Base-by-base conservation (phyloP, 30 jellyfish, hydroid and myxozoan species). In the Morbakka virulenta region DNA sequence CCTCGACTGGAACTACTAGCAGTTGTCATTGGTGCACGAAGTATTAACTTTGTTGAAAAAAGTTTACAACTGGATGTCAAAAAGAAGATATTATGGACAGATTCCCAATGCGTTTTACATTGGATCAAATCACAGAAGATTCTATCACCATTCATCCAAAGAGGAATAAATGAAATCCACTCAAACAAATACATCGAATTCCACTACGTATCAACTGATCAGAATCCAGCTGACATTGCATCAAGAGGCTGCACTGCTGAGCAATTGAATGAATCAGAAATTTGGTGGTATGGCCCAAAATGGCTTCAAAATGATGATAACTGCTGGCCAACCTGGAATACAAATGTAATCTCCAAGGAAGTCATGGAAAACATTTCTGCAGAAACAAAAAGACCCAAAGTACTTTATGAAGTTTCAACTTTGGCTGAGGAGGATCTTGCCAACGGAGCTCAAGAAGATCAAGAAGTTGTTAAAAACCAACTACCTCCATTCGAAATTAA, bases 251-350 rank as follows among this genome's bases (percentile, higher is more conserved):
- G 84, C 12, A 78, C 89, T 2, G 27, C 69, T 1, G 20, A 28
- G 22, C 11, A 53, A 24, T 72, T 76, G 17, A 69, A 76, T n/a
- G 35, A 11, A 21, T 11, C 28, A 22, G 21, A 1, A 2, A 64
- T 14, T 3, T 63, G 84, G 84, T 78, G 62, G 74, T 13, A 36
- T 2, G 89, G 89, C 24, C 84, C 89, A 49, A 32, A n/a, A 17
- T 78, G 86, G 89, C 83, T 66, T 2, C 23, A 35, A 68, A 21
- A 22, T 14, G 28, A n/a, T 31, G 69, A 35, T 11, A 30, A 31
- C 69, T 31, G 0, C 28, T 32, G 31, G 36, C n/a, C n/a, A n/a
- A n/a, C n/a, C n/a, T n/a, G 80, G 80, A 30, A 68, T 21, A 67
- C 25, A 30, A 66, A 27, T 4, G 1, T 67, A 68, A 17, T 68